A percentile compares a stretch with the other conserved stretches of the same genome.
Evolutionary conservation across 2,797 vertebrate species (phyloP).

Genomic region (Gobio occitaniae): DNA sequence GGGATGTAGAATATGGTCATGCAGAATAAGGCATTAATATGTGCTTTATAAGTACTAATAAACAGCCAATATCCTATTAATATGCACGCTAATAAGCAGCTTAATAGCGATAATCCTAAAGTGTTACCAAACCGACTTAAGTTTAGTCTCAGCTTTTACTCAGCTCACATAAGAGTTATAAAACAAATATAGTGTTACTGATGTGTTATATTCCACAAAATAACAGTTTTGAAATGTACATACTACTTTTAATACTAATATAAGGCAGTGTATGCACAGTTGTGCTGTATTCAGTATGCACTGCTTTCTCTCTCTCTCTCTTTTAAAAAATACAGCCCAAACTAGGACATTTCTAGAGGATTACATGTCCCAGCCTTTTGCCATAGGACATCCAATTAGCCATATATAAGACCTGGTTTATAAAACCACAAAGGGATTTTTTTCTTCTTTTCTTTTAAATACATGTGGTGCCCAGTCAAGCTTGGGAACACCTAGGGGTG

Average conservation of each 20-base stretch:
- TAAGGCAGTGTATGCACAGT: not conserved
- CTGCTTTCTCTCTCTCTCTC: not conserved
- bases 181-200: not conserved
- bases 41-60: too few relatives aligned
- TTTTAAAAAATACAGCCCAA: conserved; percentile 2
- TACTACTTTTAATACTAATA: not conserved
- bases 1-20: too few relatives aligned
- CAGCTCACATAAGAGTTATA: not conserved
- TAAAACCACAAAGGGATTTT: not conserved
- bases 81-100: too few relatives aligned
- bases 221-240: not conserved
- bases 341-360: not conserved
- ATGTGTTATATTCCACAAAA: not conserved
- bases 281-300: not conserved
- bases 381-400: conserved; percentile 69
- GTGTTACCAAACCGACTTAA: not conserved
- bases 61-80: too few relatives aligned
- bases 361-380: conserved; percentile 57
- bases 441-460: conserved; percentile 47
- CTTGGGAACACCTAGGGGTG: conserved; percentile 63
- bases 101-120: too few relatives aligned
- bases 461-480: conserved; percentile 15
- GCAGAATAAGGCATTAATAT: too few relatives aligned
- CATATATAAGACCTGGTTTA: conserved; percentile 54
- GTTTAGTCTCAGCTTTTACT: not conserved